Conservation (phyloP, 2,113 vertebrate genomes). For the Verasper variegatus region DNA sequence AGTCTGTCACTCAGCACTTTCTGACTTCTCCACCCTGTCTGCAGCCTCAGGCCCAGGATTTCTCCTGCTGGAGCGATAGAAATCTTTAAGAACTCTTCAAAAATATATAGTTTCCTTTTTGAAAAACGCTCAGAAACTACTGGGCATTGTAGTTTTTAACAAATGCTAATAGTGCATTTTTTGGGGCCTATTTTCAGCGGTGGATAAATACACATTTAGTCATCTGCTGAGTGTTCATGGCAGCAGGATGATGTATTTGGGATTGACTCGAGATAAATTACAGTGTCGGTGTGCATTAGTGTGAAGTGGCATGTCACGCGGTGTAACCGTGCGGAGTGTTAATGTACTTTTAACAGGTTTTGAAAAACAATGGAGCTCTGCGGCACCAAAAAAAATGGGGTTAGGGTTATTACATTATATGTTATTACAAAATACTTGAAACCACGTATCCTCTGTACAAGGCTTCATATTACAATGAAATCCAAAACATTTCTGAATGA, state of each 20-base stretch:
- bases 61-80: neutral
- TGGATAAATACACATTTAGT: neutral
- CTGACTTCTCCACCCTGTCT: neutral
- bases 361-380: too few relatives aligned
- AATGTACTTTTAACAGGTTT: too few relatives aligned
- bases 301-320: too few relatives aligned
- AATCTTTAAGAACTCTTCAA: neutral
- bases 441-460: neutral
- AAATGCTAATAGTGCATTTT: neutral
- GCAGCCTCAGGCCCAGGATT: neutral
- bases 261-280: neutral
- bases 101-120: neutral
- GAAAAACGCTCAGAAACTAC: neutral
- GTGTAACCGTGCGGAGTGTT: too few relatives aligned
- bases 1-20: neutral
- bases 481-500: constrained; percentile 1
- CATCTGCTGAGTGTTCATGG: neutral
- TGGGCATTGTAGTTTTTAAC: neutral
- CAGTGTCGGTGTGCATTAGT: neutral
- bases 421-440: too few relatives aligned
- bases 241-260: neutral
- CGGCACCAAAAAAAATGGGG: too few relatives aligned
- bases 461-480: neutral
- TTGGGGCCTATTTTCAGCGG: neutral
- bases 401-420: too few relatives aligned